Evolutionary conservation across 2,888 invertebrate genomes (phyloP).

Genomic region (Polymixis flavicincta): DNA sequence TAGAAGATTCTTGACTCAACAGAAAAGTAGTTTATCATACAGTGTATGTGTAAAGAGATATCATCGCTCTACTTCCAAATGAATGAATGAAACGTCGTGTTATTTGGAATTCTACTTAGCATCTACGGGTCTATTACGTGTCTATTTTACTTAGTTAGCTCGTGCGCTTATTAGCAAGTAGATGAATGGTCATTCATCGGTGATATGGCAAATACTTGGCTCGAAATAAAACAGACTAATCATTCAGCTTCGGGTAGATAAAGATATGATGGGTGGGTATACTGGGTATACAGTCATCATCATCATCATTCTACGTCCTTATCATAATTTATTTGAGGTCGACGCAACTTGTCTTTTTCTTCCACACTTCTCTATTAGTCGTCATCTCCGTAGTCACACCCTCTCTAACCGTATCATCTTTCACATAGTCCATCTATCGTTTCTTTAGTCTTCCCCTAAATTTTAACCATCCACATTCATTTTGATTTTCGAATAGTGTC

Average conservation of each 20-base stretch:
- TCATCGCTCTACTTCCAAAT: not conserved
- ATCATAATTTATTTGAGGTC: not conserved
- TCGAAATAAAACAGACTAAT: not conserved
- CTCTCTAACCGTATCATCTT: not conserved
- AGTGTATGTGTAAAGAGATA: not conserved
- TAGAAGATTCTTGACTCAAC: not conserved
- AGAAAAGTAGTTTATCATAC: not conserved
- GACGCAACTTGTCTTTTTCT: not conserved
- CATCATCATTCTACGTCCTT: not conserved
- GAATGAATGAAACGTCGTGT: conserved; percentile 30
- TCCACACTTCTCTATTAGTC: not conserved
- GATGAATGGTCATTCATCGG: conserved; percentile 25
- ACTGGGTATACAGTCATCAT: not conserved
- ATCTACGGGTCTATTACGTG: conserved; percentile 17
- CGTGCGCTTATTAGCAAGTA: conserved; percentile 23
- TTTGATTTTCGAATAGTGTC: too few relatives aligned
- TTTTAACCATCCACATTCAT: not conserved
- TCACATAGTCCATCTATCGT: not conserved
- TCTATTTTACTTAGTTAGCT: conserved; percentile 33
- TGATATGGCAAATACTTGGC: not conserved
- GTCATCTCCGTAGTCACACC: not conserved
- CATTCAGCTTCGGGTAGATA: not conserved
- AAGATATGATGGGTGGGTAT: not conserved
- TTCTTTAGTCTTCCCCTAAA: not conserved
- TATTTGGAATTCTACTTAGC: conserved; percentile 32